Evolutionary conservation across 2,888 invertebrate species (phyloP).

Genomic region (Perithous albicinctus): DNA sequence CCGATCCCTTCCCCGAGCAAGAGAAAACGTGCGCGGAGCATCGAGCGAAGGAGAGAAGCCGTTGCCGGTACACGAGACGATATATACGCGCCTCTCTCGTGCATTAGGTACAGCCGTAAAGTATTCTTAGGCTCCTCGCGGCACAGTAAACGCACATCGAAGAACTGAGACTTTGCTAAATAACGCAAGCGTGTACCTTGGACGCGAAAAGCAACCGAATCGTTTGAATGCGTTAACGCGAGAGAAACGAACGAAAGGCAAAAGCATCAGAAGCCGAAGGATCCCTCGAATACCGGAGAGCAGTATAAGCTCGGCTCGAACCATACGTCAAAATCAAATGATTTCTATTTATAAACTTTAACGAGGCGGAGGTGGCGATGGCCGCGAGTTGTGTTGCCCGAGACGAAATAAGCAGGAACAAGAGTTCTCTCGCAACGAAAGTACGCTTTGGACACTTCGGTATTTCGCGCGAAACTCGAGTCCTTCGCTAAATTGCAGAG

Average conservation of each 20-base stretch:
- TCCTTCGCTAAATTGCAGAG: neutral
- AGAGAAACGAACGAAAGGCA: too few relatives aligned
- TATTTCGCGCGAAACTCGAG: slow-evolving; percentile 1
- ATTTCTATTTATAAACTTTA: slow-evolving; percentile 80
- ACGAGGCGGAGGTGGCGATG: slow-evolving; percentile 72
- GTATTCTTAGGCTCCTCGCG: slow-evolving; percentile 37
- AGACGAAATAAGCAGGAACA: slow-evolving; percentile 18
- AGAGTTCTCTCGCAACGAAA: slow-evolving; percentile 9
- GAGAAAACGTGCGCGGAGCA: neutral
- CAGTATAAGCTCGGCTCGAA: slow-evolving; percentile 66
- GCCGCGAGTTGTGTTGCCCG: slow-evolving; percentile 61
- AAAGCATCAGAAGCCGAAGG: slow-evolving; percentile 38
- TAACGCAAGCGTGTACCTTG: slow-evolving; percentile 12
- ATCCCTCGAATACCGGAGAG: slow-evolving; percentile 75
- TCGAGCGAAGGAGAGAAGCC: neutral
- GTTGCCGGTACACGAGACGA: neutral
- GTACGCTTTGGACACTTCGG: neutral
- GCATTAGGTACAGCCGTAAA: slow-evolving; percentile 22
- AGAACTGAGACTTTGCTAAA: slow-evolving; percentile 23
- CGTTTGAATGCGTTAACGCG: neutral
- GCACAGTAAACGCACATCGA: neutral
- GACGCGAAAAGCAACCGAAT: slow-evolving; percentile 3
- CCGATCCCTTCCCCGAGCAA: slow-evolving; percentile 15
- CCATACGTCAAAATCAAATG: slow-evolving; percentile 82
- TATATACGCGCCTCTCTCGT: slow-evolving; percentile 1